Percentiles rank a stretch among this genome's conserved stretches.
Evolutionary conservation across 1,140 invertebrate species (phyloP).

Genomic region (Ooceraea biroi): DNA sequence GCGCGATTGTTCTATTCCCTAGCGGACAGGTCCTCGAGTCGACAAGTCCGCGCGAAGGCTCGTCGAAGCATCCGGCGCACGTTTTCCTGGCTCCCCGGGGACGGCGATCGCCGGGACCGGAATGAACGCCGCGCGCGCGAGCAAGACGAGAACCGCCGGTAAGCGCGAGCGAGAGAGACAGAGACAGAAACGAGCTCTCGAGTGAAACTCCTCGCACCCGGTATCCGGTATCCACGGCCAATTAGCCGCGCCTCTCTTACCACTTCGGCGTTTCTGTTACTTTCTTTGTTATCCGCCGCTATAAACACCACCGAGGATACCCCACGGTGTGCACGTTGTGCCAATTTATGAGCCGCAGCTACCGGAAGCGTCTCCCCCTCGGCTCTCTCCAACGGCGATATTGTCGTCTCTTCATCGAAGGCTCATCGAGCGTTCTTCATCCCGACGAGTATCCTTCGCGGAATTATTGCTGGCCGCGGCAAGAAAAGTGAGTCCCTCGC

Average conservation of each 20-base stretch:
- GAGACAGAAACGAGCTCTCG: conserved; percentile 32
- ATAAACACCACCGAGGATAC: conserved; percentile 54
- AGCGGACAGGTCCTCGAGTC: conserved; percentile 8
- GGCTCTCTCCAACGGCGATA: conserved; percentile 32
- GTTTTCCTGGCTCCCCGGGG: conserved; percentile 66
- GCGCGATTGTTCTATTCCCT: conserved; percentile 47
- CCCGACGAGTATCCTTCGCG: neutral
- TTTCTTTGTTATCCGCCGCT: conserved; percentile 67
- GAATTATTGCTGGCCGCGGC: neutral
- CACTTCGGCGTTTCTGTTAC: conserved; percentile 64
- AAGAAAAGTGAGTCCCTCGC: neutral
- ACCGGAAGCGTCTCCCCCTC: conserved; percentile 17
- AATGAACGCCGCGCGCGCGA: conserved; percentile 53
- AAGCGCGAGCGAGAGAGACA: neutral
- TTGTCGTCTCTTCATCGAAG: conserved; percentile 40
- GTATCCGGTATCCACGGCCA: conserved; percentile 75
- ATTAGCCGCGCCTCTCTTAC: conserved; percentile 73
- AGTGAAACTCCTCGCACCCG: conserved; percentile 72
- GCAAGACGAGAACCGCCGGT: conserved; percentile 27
- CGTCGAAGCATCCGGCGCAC: conserved; percentile 72
- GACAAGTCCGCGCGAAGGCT: conserved; percentile 56
- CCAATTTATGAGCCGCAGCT: conserved; percentile 55
- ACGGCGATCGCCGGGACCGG: conserved; percentile 64
- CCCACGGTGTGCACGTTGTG: conserved; percentile 33
- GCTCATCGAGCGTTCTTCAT: neutral